Evolutionary conservation across 2,888 invertebrate species (phyloP), one percentile per base, ranked within the genome.

Genomic region (Toxonevra muliebris): DNA sequence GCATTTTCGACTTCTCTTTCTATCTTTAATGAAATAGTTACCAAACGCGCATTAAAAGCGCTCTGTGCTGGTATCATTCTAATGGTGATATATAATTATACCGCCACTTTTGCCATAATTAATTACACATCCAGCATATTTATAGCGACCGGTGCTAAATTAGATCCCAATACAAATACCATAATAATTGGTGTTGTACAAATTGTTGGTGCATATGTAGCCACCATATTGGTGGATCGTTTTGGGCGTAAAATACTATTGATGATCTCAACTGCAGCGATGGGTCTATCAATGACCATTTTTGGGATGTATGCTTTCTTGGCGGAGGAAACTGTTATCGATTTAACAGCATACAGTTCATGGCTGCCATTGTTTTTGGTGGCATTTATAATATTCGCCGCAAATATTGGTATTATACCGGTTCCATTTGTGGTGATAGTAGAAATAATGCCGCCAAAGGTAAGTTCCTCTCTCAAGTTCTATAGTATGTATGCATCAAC

Each of bases 121-220:
- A 84, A 81, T 57, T 85, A 85, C 59, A 81, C 83, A 73, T 79
- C 85, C n/a, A 75, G 75, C 17, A 82, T 85, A 42, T 85, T 85
- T 68, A 73, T 72, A 5, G 73, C 76, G 1, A 76, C 80, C 0
- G 78, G 80, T 1, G 77, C 82, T 0, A 67, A 73, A 5, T 65
- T 85, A 15, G 77, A 82, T 70, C 81, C 82, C 0, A 80, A 84
- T 11, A 77, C 78, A 1, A 80, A 78, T 57, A 82, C 84, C 0
- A 84, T 84, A 10, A 80, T 83, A 13, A 76, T 82, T 54, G 85
- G 84, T 1, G 71, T 73, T 0, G 79, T 83, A 1, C 84, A 85
- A 73, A 79, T 84, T 10, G 40, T 80, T 0, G 85, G 84, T 2
- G 76, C 81, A 0, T 82, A 77, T 30, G 76, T 76, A 0, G 79